phyloP scores from a whole-genome alignment of 1,140 invertebrate genomes.

The Lordiphosa mommai region DNA sequence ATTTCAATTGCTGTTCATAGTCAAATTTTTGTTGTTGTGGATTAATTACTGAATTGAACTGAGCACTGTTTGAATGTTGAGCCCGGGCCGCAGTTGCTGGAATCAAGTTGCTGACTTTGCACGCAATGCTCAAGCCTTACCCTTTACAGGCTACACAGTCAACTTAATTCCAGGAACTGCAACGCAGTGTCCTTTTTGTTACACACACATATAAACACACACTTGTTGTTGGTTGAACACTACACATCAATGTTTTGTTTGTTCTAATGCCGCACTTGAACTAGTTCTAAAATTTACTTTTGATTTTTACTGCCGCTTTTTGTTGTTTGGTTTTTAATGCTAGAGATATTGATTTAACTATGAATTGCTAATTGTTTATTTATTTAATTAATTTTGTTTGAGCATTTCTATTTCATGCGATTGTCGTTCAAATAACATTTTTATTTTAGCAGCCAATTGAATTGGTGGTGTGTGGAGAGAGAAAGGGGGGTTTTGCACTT shows the following conservation, averaged over 20 bases:
- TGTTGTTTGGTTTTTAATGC: conserved; percentile 17
- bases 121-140: conserved; percentile 66
- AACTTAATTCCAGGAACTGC: conserved; percentile 80
- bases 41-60: conserved; percentile 18
- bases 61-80: conserved; percentile 27
- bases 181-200: conserved; percentile 48
- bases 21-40: conserved; percentile 27
- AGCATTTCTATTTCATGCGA: conserved; percentile 66
- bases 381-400: conserved; percentile 26
- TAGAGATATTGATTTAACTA: conserved; percentile 46
- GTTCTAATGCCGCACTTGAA: conserved; percentile 42
- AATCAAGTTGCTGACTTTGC: conserved; percentile 80
- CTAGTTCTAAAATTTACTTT: conserved; percentile 42
- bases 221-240: conserved; percentile 9
- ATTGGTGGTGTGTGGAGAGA: conserved; percentile 4
- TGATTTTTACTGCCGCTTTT: conserved; percentile 49
- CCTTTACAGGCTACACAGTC: conserved; percentile 77
- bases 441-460: conserved; percentile 25
- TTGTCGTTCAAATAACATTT: conserved; percentile 58
- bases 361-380: conserved; percentile 39
- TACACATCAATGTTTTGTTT: conserved; percentile 28
- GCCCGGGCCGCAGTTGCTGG: conserved; percentile 77
- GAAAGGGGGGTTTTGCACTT: not conserved
- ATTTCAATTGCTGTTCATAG: conserved; percentile 15
- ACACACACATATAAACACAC: conserved; percentile 12